phyloP scores from a whole-genome alignment of 2,113 vertebrate species.

The Anolis carolinensis region DNA sequence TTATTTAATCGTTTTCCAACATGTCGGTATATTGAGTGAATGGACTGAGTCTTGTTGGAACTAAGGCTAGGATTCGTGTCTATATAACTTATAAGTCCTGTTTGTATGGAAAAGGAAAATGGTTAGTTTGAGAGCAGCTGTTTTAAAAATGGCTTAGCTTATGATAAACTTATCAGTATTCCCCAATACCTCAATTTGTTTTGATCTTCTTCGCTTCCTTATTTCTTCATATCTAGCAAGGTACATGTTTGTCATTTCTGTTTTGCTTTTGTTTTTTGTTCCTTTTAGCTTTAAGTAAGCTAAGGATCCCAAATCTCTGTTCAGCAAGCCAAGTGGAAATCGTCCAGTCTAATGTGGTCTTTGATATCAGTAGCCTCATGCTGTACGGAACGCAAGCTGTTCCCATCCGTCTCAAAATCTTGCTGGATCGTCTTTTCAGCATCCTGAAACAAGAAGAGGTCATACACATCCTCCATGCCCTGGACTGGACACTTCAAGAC shows the following conservation, averaged over 20 bases:
- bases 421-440: slow-evolving; percentile 96
- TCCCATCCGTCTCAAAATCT: slow-evolving; percentile 95
- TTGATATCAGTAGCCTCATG: slow-evolving; percentile 98
- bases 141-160: neutral
- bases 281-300: slow-evolving; percentile 90
- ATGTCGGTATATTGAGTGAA: neutral
- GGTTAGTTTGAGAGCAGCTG: neutral
- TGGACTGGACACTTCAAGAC: slow-evolving; percentile 97
- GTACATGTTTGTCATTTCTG: neutral
- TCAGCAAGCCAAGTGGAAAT: slow-evolving; percentile 96
- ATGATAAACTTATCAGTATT: neutral
- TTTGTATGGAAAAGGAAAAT: neutral
- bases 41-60: no score
- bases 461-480: slow-evolving; percentile 91
- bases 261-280: slow-evolving; percentile 53
- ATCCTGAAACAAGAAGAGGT: slow-evolving; percentile 97
- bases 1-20: no score
- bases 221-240: slow-evolving; percentile 1
- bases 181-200: neutral
- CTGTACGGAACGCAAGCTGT: slow-evolving; percentile 95
- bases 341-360: slow-evolving; percentile 96
- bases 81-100: neutral
- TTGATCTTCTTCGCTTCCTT: neutral
- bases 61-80: no score
- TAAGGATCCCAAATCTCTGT: slow-evolving; percentile 90